These are phyloP conservation scores for Microcaecilia unicolor DNA, from an alignment of 2,797 vertebrate genomes.

Conservation along the genomic window DNA sequence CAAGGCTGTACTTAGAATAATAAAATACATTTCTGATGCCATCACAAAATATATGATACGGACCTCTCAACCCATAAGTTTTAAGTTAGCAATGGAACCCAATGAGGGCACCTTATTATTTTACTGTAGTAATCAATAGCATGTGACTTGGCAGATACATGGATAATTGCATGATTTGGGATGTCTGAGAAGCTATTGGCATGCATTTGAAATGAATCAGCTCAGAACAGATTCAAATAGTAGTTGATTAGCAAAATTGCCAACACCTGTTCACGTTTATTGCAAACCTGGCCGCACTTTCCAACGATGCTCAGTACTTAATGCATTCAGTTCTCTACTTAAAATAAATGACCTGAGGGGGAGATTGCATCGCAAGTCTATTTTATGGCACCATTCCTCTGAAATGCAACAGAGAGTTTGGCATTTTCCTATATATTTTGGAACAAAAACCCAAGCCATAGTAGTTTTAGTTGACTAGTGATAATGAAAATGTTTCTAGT, in stretches of 20 bases:
- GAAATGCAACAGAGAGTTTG: constrained; percentile 5
- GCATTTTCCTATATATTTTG: not conserved
- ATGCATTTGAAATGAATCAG: not conserved
- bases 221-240: not conserved
- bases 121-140: too few relatives aligned
- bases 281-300: constrained; percentile 25
- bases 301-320: not conserved
- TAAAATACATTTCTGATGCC: too few relatives aligned
- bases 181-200: too few relatives aligned
- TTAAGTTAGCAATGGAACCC: too few relatives aligned
- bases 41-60: too few relatives aligned
- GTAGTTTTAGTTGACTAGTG: too few relatives aligned
- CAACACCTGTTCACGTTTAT: constrained; percentile 32
- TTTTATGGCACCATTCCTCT: not conserved
- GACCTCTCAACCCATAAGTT: too few relatives aligned
- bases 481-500: constrained; percentile 14
- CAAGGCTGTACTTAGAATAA: too few relatives aligned
- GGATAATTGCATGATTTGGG: too few relatives aligned
- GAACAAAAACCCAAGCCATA: constrained; percentile 3
- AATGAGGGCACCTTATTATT: too few relatives aligned
- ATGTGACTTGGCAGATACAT: too few relatives aligned
- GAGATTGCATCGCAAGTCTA: not conserved
- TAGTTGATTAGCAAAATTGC: constrained; percentile 33
- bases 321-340: not conserved
- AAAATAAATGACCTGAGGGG: not conserved